Evolutionary conservation across 2,113 vertebrate species (phyloP).

Genomic region (Larimichthys polyactis): DNA sequence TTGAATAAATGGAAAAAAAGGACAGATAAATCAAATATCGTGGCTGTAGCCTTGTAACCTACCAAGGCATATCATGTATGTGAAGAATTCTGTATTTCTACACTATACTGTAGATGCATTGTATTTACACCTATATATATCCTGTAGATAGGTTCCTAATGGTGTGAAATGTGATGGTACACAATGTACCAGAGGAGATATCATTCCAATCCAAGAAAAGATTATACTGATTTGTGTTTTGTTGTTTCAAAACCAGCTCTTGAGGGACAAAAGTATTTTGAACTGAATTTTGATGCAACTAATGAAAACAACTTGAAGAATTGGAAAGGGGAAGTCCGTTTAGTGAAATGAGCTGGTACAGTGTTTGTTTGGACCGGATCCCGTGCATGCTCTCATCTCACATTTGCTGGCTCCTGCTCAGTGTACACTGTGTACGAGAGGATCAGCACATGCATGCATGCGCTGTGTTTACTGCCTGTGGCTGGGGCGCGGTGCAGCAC

Average conservation of each 20-base stretch:
- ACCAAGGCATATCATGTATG: too few species aligned
- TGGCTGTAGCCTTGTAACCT: too few species aligned
- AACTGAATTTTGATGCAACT: neutral
- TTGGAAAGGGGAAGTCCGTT: neutral
- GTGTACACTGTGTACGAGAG: constrained; percentile 5
- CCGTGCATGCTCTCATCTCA: neutral
- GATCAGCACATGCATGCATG: constrained; percentile 16
- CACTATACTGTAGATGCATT: too few species aligned
- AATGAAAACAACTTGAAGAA: constrained; percentile 26
- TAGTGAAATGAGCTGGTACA: neutral
- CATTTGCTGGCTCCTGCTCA: neutral
- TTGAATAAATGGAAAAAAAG: too few species aligned
- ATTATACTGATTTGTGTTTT: neutral
- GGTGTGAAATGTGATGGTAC: neutral
- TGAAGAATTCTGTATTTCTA: too few species aligned
- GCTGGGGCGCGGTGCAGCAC: constrained; percentile 39
- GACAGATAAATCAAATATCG: too few species aligned
- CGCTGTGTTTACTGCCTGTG: constrained; percentile 50
- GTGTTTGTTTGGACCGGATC: constrained; percentile 13
- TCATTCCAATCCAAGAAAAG: neutral
- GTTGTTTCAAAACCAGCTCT: neutral
- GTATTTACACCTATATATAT: too few species aligned
- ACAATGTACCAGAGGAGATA: neutral
- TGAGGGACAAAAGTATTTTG: neutral
- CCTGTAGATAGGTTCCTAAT: neutral